Evolutionary conservation across 2,113 vertebrate species (phyloP), one percentile per base, ranked within the genome.

Genomic region (Perognathus longimembris): DNA sequence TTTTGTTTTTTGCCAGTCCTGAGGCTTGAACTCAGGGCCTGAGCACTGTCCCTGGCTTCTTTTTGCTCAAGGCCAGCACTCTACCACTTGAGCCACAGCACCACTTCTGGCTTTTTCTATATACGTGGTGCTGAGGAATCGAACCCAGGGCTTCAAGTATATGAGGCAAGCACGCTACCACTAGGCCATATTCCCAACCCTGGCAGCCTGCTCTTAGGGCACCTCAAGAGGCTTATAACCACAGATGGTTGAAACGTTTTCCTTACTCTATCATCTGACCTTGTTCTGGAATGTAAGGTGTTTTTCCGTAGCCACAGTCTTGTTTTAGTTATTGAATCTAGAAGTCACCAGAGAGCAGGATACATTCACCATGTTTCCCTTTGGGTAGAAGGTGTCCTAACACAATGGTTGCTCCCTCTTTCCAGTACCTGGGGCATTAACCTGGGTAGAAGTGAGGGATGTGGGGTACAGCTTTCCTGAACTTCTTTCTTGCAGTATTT

Each of bases 241-340:
- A 57, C 86, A 85, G 86, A 36, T 71, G 70, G 78, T 28, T 59
- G 38, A 40, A 76, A 30, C n/a, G 8, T 40, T 24, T 80, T 78
- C 40, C 64, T 77, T 84, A 40, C 67, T 92, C 85, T 45, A 4
- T 34, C 64, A 42, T 63, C 26, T 77, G 45, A 34, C 3, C 18
- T 30, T 24, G 66, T 71, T 85, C 85, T 71, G 73, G 90, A 88
- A 34, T 38, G 24, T 38, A 66, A 81, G 69, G 34, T 22, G 70
- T 95, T 70, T 61, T 78, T 90, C 63, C 67, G 42, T 67, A 70
- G 75, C 71, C 70, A 75, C 38, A 75, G 83, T 59, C 79, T 91
- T 76, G n/a, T n/a, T 81, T 90, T 77, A 73, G 64, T 85, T 82
- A 87, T 75, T 81, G 93, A 88, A 79, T 70, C 30, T 50, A 67